Conservation (phyloP, 2,888 invertebrate species). For the Perizoma flavofasciatum region DNA sequence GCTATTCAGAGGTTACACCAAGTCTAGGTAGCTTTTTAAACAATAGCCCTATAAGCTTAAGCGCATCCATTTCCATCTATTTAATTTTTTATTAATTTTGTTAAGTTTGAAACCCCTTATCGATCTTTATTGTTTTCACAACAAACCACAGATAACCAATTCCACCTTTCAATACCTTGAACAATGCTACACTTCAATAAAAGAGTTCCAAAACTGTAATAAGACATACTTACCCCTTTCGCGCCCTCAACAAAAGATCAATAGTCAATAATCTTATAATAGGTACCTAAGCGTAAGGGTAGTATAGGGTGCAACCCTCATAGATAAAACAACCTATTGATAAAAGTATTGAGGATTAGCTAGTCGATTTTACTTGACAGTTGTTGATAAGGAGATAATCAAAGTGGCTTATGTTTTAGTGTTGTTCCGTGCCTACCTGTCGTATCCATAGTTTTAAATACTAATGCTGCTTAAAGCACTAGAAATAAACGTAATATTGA, state of each 20-base stretch:
- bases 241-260: conserved; percentile 77
- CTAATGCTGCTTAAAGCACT: too few relatives aligned
- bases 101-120: conserved; percentile 17
- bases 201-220: conserved; percentile 51
- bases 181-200: conserved; percentile 37
- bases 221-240: conserved; percentile 63
- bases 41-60: too few relatives aligned
- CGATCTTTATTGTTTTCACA: conserved; percentile 24
- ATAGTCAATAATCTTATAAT: conserved; percentile 81
- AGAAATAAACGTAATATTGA: too few relatives aligned
- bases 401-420: neutral
- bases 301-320: conserved; percentile 51
- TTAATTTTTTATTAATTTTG: too few relatives aligned
- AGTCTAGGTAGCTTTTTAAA: too few relatives aligned
- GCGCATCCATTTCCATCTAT: too few relatives aligned
- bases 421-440: too few relatives aligned
- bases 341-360: conserved; percentile 55
- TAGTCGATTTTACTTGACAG: conserved; percentile 58
- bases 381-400: conserved; percentile 24
- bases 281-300: conserved; percentile 39
- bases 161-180: conserved; percentile 21
- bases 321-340: conserved; percentile 41
- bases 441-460: too few relatives aligned
- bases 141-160: conserved; percentile 29
- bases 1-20: too few relatives aligned